Percentiles rank a stretch among this genome's conserved stretches.
These are phyloP conservation scores for Saccopteryx bilineata DNA, from an alignment of 2,113 vertebrate species.

Conservation along the genomic window DNA sequence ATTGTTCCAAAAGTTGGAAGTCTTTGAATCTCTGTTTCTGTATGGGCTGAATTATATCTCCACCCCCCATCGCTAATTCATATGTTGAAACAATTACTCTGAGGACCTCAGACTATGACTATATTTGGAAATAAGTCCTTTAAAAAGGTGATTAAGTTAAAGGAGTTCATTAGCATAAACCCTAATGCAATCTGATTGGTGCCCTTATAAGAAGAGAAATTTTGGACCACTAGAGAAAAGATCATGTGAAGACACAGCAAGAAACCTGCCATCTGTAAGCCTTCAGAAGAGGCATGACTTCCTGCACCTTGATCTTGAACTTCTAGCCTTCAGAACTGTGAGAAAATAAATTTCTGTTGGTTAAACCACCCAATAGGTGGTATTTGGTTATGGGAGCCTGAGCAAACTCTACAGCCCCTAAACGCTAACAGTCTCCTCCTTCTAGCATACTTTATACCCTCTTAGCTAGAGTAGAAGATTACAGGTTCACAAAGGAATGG, in stretches of 20 bases:
- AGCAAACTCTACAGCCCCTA: background rate
- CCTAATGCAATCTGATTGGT: background rate
- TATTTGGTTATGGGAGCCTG: background rate
- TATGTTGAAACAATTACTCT: background rate
- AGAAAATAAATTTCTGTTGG: background rate
- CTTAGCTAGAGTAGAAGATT: background rate
- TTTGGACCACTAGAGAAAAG: background rate
- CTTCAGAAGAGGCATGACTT: background rate
- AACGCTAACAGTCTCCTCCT: background rate
- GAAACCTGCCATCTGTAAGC: background rate
- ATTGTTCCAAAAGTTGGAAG: background rate
- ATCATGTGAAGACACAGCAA: background rate
- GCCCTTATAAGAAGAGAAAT: background rate
- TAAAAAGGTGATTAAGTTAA: background rate
- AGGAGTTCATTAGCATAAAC: background rate
- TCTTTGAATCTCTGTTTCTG: slow-evolving; percentile 6
- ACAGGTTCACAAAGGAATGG: background rate
- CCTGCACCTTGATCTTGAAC: background rate
- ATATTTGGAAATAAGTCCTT: background rate
- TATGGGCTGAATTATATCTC: background rate
- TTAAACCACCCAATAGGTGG: background rate
- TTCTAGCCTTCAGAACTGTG: background rate
- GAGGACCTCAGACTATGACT: background rate
- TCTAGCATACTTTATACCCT: background rate
- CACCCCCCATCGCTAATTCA: background rate